Base-by-base conservation (phyloP, 2,113 vertebrate genomes). In the Channa argus region DNA sequence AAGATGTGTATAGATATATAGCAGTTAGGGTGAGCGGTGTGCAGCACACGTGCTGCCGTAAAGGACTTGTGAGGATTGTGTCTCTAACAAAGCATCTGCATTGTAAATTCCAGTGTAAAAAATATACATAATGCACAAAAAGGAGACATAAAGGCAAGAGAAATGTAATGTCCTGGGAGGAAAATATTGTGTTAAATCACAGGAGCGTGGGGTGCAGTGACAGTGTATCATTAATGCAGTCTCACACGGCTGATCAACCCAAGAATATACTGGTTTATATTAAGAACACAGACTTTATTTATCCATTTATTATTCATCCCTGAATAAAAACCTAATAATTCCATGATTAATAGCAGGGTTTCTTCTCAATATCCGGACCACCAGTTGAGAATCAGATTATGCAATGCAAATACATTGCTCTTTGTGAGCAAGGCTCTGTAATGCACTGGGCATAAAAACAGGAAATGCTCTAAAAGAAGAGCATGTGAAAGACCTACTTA, bases 251-350 rank as follows among this genome's bases (percentile, higher is more conserved):
- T 13, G 8, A 80, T 87, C 79, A 77, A 73, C 51, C 55, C 45
- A 72, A 81, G 59, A 55, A 85, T 82, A 76, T 4, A 78, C 46
- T 69, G 54, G n/a, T 81, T 79, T 72, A 49, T 82, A 64, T 62
- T 68, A 55, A 64, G 49, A 47, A 71, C 43, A 71, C 47, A 43
- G 60, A 49, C 70, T 77, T 68, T 77, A 77, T 76, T 63, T 82
- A 71, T 76, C 71, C 50, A 79, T 80, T 85, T 37, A 63, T 77
- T 79, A 63, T 71, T 83, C 45, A 67, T 70, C 12, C 58, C 37
- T 64, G 13, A 49, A 53, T 70, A 68, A 34, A 68, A 70, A 67
- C 49, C 58, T 24, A 67, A 74, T 80, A 72, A 74, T 70, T 68
- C 47, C 33, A 52, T 77, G 74, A 81, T 82, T 53, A 58, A 80